Conservation (phyloP, 2,113 vertebrate genomes). For the Prunella himalayana region DNA sequence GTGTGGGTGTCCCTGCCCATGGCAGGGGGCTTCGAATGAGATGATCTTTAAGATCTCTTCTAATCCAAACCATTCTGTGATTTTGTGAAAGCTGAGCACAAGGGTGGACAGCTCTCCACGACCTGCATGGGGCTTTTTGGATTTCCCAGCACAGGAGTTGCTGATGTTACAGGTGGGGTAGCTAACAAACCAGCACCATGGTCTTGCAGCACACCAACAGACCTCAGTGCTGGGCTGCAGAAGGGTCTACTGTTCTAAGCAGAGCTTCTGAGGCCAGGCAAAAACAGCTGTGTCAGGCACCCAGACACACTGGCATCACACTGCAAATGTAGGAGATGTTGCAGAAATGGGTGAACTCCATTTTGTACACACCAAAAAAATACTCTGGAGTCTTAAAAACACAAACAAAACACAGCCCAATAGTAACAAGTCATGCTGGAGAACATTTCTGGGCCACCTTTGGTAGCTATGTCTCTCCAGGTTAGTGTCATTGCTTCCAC, state of each 20-base stretch:
- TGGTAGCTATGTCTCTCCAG: not conserved
- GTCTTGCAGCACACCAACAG: not conserved
- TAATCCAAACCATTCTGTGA: not conserved
- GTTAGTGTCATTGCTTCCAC: not conserved
- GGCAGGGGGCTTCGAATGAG: not conserved
- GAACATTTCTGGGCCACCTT: not conserved
- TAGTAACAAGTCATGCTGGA: not conserved
- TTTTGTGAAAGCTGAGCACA: not conserved
- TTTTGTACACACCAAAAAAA: not conserved
- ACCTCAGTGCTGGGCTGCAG: not conserved
- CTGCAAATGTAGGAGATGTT: not conserved
- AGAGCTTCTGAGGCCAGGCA: not conserved
- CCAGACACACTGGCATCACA: not conserved
- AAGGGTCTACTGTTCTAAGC: not conserved
- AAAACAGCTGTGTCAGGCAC: not conserved
- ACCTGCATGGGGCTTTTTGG: too few relatives aligned
- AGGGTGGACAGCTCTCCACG: not conserved
- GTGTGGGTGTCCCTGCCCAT: rapidly evolving
- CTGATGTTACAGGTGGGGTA: not conserved
- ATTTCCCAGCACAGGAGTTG: not conserved
- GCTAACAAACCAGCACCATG: not conserved
- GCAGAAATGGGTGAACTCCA: not conserved
- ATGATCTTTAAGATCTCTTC: not conserved
- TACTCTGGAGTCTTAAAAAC: not conserved
- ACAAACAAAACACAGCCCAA: not conserved